Percentiles rank a stretch among this genome's conserved stretches.
phyloP scores from a whole-genome alignment of 2,113 vertebrate genomes.

The Galemys pyrenaicus region DNA sequence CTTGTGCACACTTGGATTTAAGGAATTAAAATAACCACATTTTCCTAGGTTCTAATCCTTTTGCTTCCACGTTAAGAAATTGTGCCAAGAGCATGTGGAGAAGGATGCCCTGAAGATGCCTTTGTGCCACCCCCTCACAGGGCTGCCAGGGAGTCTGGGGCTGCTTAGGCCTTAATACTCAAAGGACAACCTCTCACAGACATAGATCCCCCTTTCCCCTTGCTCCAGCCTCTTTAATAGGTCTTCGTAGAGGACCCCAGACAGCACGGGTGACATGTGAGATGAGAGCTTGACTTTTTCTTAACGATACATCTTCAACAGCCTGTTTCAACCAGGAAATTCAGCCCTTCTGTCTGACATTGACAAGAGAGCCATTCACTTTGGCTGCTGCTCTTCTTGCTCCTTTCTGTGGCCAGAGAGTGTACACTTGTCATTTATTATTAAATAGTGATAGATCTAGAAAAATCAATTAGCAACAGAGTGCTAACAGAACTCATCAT shows the following conservation, averaged over 20 bases:
- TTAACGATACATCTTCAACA: not conserved
- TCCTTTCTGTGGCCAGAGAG: not conserved
- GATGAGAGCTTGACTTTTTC: too few species aligned
- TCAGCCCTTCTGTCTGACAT: not conserved
- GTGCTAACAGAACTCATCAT: not conserved
- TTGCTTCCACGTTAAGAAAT: not conserved
- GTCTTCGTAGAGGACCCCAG: too few species aligned
- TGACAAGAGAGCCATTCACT: not conserved
- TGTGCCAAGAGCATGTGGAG: rapidly evolving
- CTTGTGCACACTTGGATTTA: not conserved
- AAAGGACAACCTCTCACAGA: not conserved
- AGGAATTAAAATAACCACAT: not conserved
- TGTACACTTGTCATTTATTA: too few species aligned
- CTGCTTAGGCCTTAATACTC: not conserved
- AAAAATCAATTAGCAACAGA: not conserved
- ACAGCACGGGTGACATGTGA: not conserved
- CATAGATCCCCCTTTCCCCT: not conserved
- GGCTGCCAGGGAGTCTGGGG: not conserved
- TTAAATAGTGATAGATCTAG: not conserved
- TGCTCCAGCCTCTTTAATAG: rapidly evolving
- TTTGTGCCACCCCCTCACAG: not conserved
- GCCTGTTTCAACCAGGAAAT: not conserved
- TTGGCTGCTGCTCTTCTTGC: rapidly evolving
- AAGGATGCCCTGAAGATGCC: too few species aligned
- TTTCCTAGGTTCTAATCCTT: not conserved